Evolutionary conservation across 2,113 vertebrate species (phyloP).

Genomic region (Anser brachyrhynchus): DNA sequence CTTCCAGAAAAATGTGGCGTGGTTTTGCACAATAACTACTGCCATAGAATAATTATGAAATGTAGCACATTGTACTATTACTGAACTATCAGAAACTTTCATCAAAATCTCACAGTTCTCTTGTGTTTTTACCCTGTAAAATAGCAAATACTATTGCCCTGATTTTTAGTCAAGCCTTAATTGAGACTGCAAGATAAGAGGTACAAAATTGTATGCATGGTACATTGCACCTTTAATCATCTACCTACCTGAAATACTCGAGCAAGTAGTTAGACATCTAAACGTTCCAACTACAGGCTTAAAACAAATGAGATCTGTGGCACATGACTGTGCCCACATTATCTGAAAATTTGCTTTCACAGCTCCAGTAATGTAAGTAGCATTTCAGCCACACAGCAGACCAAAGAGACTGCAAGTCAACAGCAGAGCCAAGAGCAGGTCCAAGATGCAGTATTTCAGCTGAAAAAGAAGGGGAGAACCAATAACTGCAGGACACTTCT

Average conservation of each 20-base stretch:
- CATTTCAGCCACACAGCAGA: neutral
- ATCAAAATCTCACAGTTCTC: conserved; percentile 6
- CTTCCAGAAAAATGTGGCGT: neutral
- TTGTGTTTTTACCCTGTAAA: neutral
- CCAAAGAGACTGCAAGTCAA: neutral
- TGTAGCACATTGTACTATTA: neutral
- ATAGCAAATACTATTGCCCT: conserved; percentile 18
- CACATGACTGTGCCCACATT: conserved; percentile 13
- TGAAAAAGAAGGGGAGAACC: neutral
- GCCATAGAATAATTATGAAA: neutral
- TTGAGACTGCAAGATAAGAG: conserved; percentile 11
- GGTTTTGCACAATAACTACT: neutral
- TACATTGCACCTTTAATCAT: conserved; percentile 70
- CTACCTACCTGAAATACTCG: conserved; percentile 53
- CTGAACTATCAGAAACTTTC: neutral
- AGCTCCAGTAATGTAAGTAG: neutral
- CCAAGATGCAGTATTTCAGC: neutral
- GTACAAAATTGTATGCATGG: conserved; percentile 52
- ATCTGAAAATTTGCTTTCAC: neutral
- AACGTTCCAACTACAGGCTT: conserved; percentile 28
- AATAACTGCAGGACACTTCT: neutral
- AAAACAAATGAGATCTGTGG: conserved; percentile 53
- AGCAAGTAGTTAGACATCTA: conserved; percentile 57
- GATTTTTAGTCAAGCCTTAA: conserved; percentile 40
- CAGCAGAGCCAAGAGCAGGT: neutral